phyloP scores from a whole-genome alignment of 2,888 invertebrate species.

The Autographa gamma region DNA sequence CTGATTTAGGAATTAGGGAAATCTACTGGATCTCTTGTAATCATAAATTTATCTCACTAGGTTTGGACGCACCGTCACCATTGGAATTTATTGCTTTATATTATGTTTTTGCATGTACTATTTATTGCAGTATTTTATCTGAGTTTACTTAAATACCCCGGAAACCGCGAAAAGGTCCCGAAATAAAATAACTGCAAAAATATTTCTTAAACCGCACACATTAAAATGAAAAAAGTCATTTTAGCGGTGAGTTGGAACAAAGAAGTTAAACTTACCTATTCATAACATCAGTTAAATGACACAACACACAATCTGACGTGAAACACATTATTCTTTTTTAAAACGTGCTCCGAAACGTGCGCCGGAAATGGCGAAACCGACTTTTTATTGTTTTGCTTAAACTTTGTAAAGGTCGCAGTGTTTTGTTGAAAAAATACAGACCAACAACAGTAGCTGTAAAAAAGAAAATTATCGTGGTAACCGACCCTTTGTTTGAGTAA shows the following conservation, averaged over 20 bases:
- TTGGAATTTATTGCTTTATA: too few species aligned
- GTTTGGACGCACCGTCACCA: neutral
- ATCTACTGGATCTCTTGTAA: conserved; percentile 19
- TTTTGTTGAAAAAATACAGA: conserved; percentile 55
- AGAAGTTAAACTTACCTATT: neutral
- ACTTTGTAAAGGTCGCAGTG: conserved; percentile 52
- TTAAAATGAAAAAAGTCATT: neutral
- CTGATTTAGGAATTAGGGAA: conserved; percentile 46
- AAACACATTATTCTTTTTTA: conserved; percentile 47
- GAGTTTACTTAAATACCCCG: too few species aligned
- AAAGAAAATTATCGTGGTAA: conserved; percentile 54
- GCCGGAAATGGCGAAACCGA: conserved; percentile 46
- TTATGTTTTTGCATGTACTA: too few species aligned
- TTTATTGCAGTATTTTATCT: too few species aligned
- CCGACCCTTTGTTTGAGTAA: conserved; percentile 52
- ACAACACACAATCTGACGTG: conserved; percentile 38
- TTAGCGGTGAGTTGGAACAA: neutral
- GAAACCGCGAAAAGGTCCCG: too few species aligned
- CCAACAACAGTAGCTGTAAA: conserved; percentile 51
- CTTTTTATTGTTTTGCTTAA: conserved; percentile 54
- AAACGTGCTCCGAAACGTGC: conserved; percentile 43
- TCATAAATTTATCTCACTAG: conserved; percentile 35
- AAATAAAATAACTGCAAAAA: neutral
- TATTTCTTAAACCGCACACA: neutral
- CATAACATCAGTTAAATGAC: conserved; percentile 19